Base-by-base conservation (phyloP, 2,113 vertebrate genomes). In the Phyllostomus discolor region DNA sequence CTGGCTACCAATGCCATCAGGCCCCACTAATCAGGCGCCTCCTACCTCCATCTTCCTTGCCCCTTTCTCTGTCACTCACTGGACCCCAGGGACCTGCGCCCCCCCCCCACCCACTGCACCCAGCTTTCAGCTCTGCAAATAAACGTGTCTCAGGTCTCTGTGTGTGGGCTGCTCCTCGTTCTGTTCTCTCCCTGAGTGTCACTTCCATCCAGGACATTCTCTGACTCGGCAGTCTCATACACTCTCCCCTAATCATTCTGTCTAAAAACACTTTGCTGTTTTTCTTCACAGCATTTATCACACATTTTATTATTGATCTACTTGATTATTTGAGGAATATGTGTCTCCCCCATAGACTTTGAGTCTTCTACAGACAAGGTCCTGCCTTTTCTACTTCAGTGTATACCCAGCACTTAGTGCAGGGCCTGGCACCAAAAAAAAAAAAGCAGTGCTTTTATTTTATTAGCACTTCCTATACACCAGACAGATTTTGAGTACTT, bases 161-260 rank as follows among this genome's bases (percentile, higher is more conserved):
- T 9, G 5, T 20, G 14, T 28, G 59, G 0, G 1, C 24, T 4
- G 48, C 33, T 38, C 52, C 1, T 14, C 4, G 28, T 24, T 54
- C 38, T 62, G 48, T 22, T 28, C 62, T 59, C 10, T 26, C 43
- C 33, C 1, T 35, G 38, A 79, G 35, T 9, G 50, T 70, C 50
- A 54, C 22, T 46, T 81, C 31, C 4, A 19, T 64, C 52, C 5
- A 8, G 35, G 46, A 19, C 5, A 6, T 33, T 43, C 75, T 35
- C 62, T 38, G 31, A 62, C 35, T 64, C n/a, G 4, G 7, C 7
- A 26, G 35, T 67, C 35, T 59, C 75, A 52, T 50, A 14, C 12
- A n/a, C 43, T 67, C 69, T 75, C 10, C 33, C 35, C 12, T 19
- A 52, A 16, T 64, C 64, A 33, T 28, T 66, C 81, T n/a, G 1